These are phyloP conservation scores for Siniperca knerii DNA, from an alignment of 2,113 vertebrate species.

Conservation along the genomic window DNA sequence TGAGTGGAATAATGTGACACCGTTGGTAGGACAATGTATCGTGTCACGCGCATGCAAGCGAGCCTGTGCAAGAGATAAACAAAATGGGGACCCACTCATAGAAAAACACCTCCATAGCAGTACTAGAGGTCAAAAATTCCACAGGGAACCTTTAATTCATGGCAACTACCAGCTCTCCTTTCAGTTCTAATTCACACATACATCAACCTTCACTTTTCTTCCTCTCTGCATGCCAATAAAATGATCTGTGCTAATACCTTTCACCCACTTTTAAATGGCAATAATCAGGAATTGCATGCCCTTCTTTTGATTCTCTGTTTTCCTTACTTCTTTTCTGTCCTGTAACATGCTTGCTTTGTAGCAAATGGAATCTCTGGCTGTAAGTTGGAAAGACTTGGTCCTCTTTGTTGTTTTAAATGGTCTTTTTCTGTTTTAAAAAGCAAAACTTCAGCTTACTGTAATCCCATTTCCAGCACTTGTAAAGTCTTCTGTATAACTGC, in stretches of 20 bases:
- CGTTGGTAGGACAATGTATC: background rate
- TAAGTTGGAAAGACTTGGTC: slow-evolving; percentile 90
- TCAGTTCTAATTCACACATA: slow-evolving; percentile 43
- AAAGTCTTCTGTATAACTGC: background rate
- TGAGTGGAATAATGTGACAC: background rate
- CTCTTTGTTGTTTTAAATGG: slow-evolving; percentile 31
- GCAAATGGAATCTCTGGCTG: slow-evolving; percentile 98
- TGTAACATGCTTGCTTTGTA: slow-evolving; percentile 94
- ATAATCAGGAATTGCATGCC: slow-evolving; percentile 87
- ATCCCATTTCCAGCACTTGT: background rate
- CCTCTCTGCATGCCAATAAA: slow-evolving; percentile 70
- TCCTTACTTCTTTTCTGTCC: slow-evolving; percentile 89
- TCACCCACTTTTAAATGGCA: slow-evolving; percentile 75
- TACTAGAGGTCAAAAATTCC: background rate
- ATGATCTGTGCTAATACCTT: slow-evolving; percentile 44
- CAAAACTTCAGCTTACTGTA: background rate
- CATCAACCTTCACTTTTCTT: slow-evolving; percentile 31
- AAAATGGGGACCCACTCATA: background rate
- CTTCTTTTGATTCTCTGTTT: slow-evolving; percentile 87
- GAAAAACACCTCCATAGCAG: background rate
- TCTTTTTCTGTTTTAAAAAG: background rate
- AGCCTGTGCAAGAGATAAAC: background rate
- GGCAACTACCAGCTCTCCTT: slow-evolving; percentile 9
- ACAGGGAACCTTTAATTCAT: slow-evolving; percentile 42
- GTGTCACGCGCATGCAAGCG: fast-evolving